Evolutionary conservation across 2,888 invertebrate species (phyloP), one percentile per base, ranked within the genome.

Genomic region (Spodoptera littoralis): DNA sequence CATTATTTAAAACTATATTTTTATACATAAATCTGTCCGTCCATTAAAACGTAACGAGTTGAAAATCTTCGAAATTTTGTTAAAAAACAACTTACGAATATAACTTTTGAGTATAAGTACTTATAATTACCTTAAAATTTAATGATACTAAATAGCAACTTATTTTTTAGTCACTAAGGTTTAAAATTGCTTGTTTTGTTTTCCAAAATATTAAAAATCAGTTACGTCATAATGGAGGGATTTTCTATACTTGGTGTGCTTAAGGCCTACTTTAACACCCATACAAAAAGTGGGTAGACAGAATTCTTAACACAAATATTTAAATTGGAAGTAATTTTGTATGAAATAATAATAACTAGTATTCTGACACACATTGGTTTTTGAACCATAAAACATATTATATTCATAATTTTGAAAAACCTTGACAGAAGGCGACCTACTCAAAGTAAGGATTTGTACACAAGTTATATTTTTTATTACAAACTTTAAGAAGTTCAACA

Each of bases 1-100:
- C 88, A 80, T 81, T 77, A 55, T 79, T 82, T 76, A 77, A 70
- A 77, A 65, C 76, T 73, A 73, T 74, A 77, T 68, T 65, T 47
- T 63, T 77, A 75, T 66, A 79, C 70, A 77, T 70, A 56, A 56
- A 55, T 62, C 62, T 66, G 58, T 50, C 57, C 24, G 4, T 13
- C 41, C 51, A 64, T 48, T 51, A 67, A 12, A 60, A n/a, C 73
- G 57, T 73, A 70, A 64, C 66, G 44, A 55, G 8, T 22, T n/a
- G 2, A 5, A 11, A 6, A 3, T 13, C 9, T 13, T 11, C 22
- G 4, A 24, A 22, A 47, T 36, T 36, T 36, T 36, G 36, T 36
- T 6, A 47, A 22, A 18, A 11, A 46, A 47, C 13, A 13, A 27
- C 12, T 30, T 42, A 5, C 11, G 11, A 12, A n/a, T 36, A 11